Evolutionary conservation across 1,140 invertebrate genomes (phyloP).

Genomic region (Manduca sexta): DNA sequence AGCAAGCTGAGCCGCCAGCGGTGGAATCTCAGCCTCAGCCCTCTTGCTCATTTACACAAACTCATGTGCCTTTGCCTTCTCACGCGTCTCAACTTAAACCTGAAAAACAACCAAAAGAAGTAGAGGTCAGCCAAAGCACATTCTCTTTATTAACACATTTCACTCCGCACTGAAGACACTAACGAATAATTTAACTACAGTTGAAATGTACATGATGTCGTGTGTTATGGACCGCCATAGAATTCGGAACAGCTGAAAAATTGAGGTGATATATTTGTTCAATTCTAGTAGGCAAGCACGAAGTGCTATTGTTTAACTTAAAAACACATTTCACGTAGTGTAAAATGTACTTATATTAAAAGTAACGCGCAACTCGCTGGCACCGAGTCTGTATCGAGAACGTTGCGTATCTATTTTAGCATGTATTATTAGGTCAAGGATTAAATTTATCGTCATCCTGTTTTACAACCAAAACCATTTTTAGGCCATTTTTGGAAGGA

Average conservation of each 20-base stretch:
- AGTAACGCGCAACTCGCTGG: conserved; percentile 36
- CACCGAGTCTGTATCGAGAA: conserved; percentile 39
- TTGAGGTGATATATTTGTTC: neutral
- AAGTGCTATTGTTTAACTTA: conserved; percentile 5
- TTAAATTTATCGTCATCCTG: conserved; percentile 27
- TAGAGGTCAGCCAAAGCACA: conserved; percentile 54
- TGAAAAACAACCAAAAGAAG: conserved; percentile 56
- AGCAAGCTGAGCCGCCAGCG: conserved; percentile 17
- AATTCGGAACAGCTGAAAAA: too few relatives aligned
- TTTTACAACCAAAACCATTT: too few relatives aligned
- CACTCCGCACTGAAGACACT: too few relatives aligned
- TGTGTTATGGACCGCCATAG: neutral
- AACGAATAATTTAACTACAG: too few relatives aligned
- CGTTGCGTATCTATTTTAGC: conserved; percentile 59
- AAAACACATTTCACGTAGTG: conserved; percentile 10
- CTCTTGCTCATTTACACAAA: conserved; percentile 45
- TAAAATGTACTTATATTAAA: conserved; percentile 20
- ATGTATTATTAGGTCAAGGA: conserved; percentile 64
- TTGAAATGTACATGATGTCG: conserved; percentile 5
- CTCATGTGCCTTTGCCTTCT: conserved; percentile 15
- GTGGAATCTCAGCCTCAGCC: conserved; percentile 35
- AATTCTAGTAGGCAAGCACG: neutral
- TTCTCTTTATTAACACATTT: too few relatives aligned
- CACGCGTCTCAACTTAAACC: conserved; percentile 43
- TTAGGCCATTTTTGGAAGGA: too few relatives aligned